Evolutionary conservation across 2,888 invertebrate genomes (phyloP), one percentile per base, ranked within the genome.

Genomic region (Argyra leucocephala): DNA sequence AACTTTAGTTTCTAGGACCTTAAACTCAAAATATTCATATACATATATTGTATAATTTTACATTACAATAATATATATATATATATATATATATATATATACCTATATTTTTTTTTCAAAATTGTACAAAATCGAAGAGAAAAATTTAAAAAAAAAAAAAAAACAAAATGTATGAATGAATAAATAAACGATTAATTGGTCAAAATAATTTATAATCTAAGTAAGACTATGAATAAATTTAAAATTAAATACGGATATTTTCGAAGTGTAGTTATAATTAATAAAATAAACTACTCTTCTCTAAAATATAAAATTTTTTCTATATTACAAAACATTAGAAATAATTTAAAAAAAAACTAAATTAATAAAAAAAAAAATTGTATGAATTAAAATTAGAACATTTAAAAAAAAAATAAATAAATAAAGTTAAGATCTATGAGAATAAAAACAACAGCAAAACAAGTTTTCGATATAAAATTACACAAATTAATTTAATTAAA

Each of bases 131-230:
- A 37, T 37, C 48, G 18, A 48, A 31, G 31, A 31, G 12, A 31
- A 6, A 26, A 31, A 6, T 31, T 10, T 6, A 31, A 31, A 2
- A 7, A 12, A 31, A 31, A 12, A 31, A 31, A 31, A 31, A 10
- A 31, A 10, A 31, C 12, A 31, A 4, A 31, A 31, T 6, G 9
- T 26, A 6, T 26, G 2, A 31, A 31, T 31, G 9, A 48, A 48
- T 48, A n/a, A 48, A 48, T 48, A 48, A 18, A 48, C 48, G 48
- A 48, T 48, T 48, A 48, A 48, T 48, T 48, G 48, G 48, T 12
- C 5, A 48, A 48, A 48, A 48, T 48, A 48, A 48, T 3, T 31
- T 4, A 48, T 48, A 48, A 48, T 18, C 18, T 48, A 48, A 48
- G 48, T 18, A 48, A 18, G 31, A 31, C 6, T 7, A 48, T 3